Evolutionary conservation across 2,888 invertebrate species (phyloP), one percentile per base, ranked within the genome.

Genomic region (Drosophila planitibia): DNA sequence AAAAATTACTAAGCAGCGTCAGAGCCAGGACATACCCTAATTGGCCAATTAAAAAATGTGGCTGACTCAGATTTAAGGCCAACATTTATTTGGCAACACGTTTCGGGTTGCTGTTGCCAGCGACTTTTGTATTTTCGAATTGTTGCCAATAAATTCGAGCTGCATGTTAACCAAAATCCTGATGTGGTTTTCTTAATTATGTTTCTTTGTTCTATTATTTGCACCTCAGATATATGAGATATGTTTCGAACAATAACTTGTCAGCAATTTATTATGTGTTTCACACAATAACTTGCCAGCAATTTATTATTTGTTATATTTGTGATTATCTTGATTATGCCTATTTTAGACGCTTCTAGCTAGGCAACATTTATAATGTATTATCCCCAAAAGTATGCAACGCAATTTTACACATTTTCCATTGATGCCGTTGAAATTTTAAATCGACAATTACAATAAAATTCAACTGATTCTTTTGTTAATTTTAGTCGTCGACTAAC

Each of bases 41-140:
- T 85, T 85, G 85, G 88, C 82, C 85, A 85, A 85, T 85, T 85
- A 85, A 89, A 82, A 47, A 87, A 41, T 72, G 75, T 71, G 78
- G 59, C 70, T 37, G 47, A 63, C 63, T 47, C 37, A 52, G 60
- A 74, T 61, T 74, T 74, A 61, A 61, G 58, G 59, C 55, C 58
- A 57, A 60, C 52, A 55, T 41, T 64, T 62, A 73, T 74, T 65
- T 72, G 54, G 63, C 55, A 70, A 62, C 75, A 22, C 52, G 47
- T 49, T 64, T 62, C 61, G 35, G 51, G 30, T 60, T 60, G 51
- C 74, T 16, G 51, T 35, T 49, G 53, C 47, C 16, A 16, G 25
- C 25, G 4, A 9, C 30, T 57, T n/a, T 28, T 51, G 51, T 33
- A 52, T 52, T 52, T n/a, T 67, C 70, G 64, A 60, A 57, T 44